Conservation (phyloP, 2,888 invertebrate genomes). For the Pegoplata infirma region DNA sequence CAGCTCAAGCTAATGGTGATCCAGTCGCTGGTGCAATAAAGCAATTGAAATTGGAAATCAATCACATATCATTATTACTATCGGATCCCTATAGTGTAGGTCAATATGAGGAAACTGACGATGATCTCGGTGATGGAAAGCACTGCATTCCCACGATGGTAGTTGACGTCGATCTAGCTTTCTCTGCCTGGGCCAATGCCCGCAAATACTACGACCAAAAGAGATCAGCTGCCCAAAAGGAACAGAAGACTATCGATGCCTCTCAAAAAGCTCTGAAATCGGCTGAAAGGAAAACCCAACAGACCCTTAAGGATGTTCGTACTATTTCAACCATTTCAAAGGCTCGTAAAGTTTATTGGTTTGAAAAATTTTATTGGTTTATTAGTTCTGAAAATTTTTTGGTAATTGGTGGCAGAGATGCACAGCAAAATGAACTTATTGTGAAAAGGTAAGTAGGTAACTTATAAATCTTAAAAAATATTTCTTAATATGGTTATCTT, state of each 20-base stretch:
- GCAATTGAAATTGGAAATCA: slow-evolving; percentile 91
- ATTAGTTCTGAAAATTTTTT: slow-evolving; percentile 94
- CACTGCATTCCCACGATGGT: slow-evolving; percentile 81
- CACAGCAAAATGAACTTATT: slow-evolving; percentile 98
- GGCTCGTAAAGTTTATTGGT: slow-evolving; percentile 97
- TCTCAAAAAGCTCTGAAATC: slow-evolving; percentile 96
- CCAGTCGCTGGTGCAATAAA: slow-evolving; percentile 90
- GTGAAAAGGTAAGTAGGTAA: slow-evolving; percentile 90
- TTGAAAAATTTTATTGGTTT: slow-evolving; percentile 99
- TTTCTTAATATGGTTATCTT: too few relatives aligned
- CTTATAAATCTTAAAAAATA: too few relatives aligned
- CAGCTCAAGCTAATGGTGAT: slow-evolving; percentile 87
- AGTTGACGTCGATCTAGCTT: slow-evolving; percentile 93
- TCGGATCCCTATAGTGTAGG: slow-evolving; percentile 84
- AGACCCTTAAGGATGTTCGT: slow-evolving; percentile 94
- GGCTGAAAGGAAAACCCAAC: slow-evolving; percentile 95
- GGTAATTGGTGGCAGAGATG: slow-evolving; percentile 96
- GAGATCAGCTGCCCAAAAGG: slow-evolving; percentile 93
- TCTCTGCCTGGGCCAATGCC: slow-evolving; percentile 96
- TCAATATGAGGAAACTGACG: slow-evolving; percentile 75
- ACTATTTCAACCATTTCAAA: slow-evolving; percentile 95
- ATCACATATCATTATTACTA: slow-evolving; percentile 90
- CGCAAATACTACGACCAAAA: slow-evolving; percentile 95
- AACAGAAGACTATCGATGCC: slow-evolving; percentile 96
- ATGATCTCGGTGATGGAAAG: slow-evolving; percentile 66